Evolutionary conservation across 2,113 vertebrate species (phyloP), one percentile per base, ranked within the genome.

Genomic region (Sturnus vulgaris): DNA sequence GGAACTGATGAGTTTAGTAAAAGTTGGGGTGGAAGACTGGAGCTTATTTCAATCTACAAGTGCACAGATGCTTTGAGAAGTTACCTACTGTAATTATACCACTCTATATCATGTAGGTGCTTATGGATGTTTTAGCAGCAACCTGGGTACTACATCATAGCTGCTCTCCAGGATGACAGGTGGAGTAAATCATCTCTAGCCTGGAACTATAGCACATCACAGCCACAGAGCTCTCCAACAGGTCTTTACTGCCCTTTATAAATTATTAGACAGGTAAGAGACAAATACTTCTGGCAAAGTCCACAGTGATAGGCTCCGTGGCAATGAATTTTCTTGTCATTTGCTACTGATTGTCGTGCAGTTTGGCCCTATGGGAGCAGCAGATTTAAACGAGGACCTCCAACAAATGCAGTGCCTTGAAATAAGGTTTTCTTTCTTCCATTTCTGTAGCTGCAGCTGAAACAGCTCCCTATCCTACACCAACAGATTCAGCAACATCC

Each of bases 231-330:
- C 12, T 76, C 40, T 52, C 73, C 37, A 84, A 25, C 35, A 27
- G 3, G 3, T 35, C 27, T 78, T 86, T 81, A 68, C 25, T 80
- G 50, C 37, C 33, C 50, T 72, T 49, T 53, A 68, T 15, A 12
- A 88, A 78, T 68, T 71, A 84, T 83, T 89, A 76, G 59, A 35
- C 63, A 86, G 20, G 70, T 78, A 56, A 72, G 50, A 94, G 35
- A 89, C 37, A 91, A 78, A 80, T 63, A 88, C 28, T 95, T 84
- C 72, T 75, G n/a, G 44, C 77, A 56, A 87, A 91, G 40, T 68
- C 52, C 42, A 28, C 5, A 37, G 27, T 10, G 16, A 81, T 4
- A 56, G 72, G 35, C 44, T 47, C 17, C 1, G 63, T 2, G 10
- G 20, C 40, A 60, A 40, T 59, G 9, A 77, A 91, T 92, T 88